phyloP scores from a whole-genome alignment of 2,888 invertebrate genomes.

The Sussaba pulchella region DNA sequence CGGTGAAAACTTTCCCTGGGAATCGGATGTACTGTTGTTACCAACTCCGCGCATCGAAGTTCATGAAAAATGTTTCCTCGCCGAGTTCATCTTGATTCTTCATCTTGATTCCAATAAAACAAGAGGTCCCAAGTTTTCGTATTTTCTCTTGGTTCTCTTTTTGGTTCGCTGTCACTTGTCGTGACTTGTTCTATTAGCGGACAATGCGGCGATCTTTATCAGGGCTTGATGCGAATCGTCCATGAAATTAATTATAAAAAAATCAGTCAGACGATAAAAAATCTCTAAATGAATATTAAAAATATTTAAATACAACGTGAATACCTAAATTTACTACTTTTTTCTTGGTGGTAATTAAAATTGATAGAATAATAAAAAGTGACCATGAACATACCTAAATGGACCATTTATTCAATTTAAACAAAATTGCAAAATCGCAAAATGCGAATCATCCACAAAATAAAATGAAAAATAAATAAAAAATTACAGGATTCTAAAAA shows the following conservation, averaged over 20 bases:
- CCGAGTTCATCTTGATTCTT: not conserved
- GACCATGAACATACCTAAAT: too few species aligned
- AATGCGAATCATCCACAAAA: too few species aligned
- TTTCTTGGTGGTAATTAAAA: too few species aligned
- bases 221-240: not conserved
- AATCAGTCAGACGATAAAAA: too few species aligned
- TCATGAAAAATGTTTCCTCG: not conserved
- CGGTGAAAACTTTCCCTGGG: slow-evolving; percentile 15
- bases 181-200: slow-evolving; percentile 13
- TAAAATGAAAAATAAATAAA: too few species aligned
- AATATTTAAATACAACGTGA: too few species aligned
- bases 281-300: too few species aligned
- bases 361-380: too few species aligned
- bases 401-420: too few species aligned
- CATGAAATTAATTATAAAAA: not conserved
- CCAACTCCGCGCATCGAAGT: slow-evolving; percentile 17
- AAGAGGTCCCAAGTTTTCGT: slow-evolving; percentile 14
- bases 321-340: too few species aligned
- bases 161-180: slow-evolving; percentile 22
- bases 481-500: too few species aligned
- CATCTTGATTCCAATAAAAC: slow-evolving; percentile 37
- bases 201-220: not conserved
- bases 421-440: too few species aligned
- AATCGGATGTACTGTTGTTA: slow-evolving; percentile 6
- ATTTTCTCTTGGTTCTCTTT: not conserved